phyloP scores from a whole-genome alignment of 2,113 vertebrate genomes.

The Xenopus borealis region DNA sequence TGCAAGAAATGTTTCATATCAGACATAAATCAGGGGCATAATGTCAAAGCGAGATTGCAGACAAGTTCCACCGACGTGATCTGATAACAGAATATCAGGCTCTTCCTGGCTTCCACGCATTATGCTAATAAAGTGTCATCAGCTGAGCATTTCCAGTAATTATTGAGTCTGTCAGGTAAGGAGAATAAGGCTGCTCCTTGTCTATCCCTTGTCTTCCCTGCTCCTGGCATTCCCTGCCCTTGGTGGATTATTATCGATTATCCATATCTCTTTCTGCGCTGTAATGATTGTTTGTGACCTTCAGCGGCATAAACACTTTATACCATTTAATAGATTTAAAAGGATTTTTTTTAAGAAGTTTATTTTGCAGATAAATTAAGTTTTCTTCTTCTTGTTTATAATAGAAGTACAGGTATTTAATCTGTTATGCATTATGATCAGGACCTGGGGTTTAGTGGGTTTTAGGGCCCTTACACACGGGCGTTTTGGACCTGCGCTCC shows the following conservation, averaged over 20 bases:
- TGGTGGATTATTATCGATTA: slow-evolving; percentile 31
- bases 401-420: too few relatives aligned
- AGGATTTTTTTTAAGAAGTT: too few relatives aligned
- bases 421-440: too few relatives aligned
- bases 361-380: too few relatives aligned
- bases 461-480: too few relatives aligned
- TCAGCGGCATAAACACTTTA: slow-evolving; percentile 16
- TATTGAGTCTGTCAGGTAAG: slow-evolving; percentile 44
- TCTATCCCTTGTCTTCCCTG: not conserved
- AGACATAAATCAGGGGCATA: slow-evolving; percentile 20
- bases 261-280: slow-evolving; percentile 18
- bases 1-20: too few relatives aligned
- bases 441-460: too few relatives aligned
- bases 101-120: slow-evolving; percentile 33
- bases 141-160: slow-evolving; percentile 36
- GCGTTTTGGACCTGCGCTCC: too few relatives aligned
- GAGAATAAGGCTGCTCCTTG: slow-evolving; percentile 29
- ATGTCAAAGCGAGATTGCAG: slow-evolving; percentile 7
- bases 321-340: not conserved
- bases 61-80: slow-evolving; percentile 24
- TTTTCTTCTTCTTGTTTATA: too few relatives aligned
- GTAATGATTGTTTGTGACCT: slow-evolving; percentile 22
- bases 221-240: slow-evolving; percentile 13
- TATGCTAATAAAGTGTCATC: slow-evolving; percentile 44
- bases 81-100: slow-evolving; percentile 21